Conservation (phyloP, 2,888 invertebrate genomes). For the Ferrisia virgata region DNA sequence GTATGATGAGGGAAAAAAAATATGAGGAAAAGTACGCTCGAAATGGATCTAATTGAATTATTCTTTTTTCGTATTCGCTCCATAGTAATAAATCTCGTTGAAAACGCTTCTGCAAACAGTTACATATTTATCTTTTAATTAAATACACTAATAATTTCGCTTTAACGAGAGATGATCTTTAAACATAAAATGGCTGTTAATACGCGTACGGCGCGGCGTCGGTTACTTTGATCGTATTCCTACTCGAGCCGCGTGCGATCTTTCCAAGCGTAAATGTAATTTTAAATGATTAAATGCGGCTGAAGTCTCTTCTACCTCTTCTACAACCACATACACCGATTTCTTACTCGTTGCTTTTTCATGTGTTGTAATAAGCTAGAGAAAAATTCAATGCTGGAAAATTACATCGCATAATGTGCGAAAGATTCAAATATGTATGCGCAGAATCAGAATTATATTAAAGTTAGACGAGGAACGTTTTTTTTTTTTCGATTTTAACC, state of each 20-base stretch:
- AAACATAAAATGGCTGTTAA: constrained; percentile 7
- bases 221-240: constrained; percentile 5
- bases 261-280: constrained; percentile 22
- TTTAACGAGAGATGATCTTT: constrained; percentile 25
- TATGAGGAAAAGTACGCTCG: constrained; percentile 11
- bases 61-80: constrained; percentile 21
- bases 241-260: not conserved
- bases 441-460: no score
- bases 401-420: no score
- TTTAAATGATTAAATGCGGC: constrained; percentile 5
- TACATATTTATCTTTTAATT: constrained; percentile 37
- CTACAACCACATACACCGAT: no score
- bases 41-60: constrained; percentile 26
- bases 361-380: no score
- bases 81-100: constrained; percentile 6
- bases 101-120: constrained; percentile 6
- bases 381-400: not conserved
- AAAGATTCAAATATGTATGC: no score
- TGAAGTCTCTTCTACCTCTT: not conserved
- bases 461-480: no score
- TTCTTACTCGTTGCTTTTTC: not conserved
- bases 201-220: not conserved
- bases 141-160: constrained; percentile 32
- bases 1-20: not conserved
- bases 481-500: no score